These are phyloP conservation scores for Hyppa rectilinea DNA, from an alignment of 2,888 invertebrate genomes.

Conservation along the genomic window DNA sequence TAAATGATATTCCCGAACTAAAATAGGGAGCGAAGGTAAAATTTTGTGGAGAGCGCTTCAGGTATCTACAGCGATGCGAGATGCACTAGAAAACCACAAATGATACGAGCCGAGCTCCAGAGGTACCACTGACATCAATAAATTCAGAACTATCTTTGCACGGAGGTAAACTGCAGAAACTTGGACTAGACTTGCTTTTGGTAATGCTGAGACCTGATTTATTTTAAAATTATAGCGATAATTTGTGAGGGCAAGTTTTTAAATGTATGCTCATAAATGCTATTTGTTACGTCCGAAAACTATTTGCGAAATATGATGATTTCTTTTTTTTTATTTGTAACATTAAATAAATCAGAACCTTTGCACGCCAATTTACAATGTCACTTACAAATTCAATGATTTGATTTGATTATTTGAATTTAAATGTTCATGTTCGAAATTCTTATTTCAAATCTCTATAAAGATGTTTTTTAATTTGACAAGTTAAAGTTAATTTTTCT, in stretches of 20 bases:
- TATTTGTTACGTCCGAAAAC: not conserved
- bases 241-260: conserved; percentile 16
- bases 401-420: not conserved
- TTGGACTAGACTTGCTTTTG: conserved; percentile 31
- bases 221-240: conserved; percentile 44
- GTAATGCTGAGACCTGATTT: conserved; percentile 44
- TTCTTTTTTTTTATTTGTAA: too few species aligned
- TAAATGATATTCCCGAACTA: conserved; percentile 50
- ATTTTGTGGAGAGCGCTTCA: conserved; percentile 45
- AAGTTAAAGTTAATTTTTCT: not conserved
- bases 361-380: not conserved
- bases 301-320: not conserved
- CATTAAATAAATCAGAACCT: not conserved
- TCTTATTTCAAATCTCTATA: not conserved
- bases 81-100: conserved; percentile 53
- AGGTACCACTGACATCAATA: conserved; percentile 62
- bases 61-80: conserved; percentile 52
- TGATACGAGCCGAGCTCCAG: conserved; percentile 48
- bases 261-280: not conserved
- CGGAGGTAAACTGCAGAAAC: conserved; percentile 53
- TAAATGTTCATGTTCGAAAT: too few species aligned
- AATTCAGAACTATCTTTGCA: conserved; percentile 66
- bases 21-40: conserved; percentile 47
- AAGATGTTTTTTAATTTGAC: not conserved
- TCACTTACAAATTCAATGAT: not conserved